Evolutionary conservation across 1,140 invertebrate species (phyloP).

Genomic region (Zophobas morio): DNA sequence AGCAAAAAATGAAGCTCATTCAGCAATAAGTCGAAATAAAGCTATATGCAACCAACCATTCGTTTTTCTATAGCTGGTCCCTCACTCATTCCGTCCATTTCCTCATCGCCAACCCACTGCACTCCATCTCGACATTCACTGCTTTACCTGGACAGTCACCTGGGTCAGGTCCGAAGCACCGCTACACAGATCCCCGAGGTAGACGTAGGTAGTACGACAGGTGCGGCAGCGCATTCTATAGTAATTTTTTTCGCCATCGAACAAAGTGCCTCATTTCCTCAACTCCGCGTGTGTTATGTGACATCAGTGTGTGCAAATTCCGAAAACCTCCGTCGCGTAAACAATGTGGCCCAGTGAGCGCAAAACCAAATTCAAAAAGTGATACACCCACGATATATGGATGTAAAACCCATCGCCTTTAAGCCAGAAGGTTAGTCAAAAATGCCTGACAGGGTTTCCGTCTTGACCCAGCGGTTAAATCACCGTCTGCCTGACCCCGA

Average conservation of each 20-base stretch:
- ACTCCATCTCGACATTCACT: slow-evolving; percentile 25
- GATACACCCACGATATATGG: neutral
- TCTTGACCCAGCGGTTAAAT: neutral
- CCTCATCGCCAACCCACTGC: neutral
- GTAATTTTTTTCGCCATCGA: neutral
- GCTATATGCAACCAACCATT: neutral
- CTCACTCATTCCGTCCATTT: neutral
- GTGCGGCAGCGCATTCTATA: slow-evolving; percentile 46
- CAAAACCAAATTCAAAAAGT: neutral
- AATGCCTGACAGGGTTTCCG: neutral
- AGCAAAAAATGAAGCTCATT: neutral
- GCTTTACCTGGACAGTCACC: slow-evolving; percentile 51
- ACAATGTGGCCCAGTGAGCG: too few species aligned
- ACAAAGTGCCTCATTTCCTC: neutral
- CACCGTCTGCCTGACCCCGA: neutral
- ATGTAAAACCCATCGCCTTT: neutral
- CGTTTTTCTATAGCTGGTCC: neutral
- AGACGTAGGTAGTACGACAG: slow-evolving; percentile 46
- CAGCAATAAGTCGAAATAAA: neutral
- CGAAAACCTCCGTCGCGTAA: neutral
- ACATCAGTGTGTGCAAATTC: neutral
- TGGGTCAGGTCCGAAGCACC: slow-evolving; percentile 52
- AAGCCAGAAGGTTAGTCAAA: neutral
- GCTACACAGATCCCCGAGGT: slow-evolving; percentile 25
- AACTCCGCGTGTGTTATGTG: slow-evolving; percentile 2